A percentile compares a stretch with the other conserved stretches of the same genome.
phyloP scores from a whole-genome alignment of 2,113 vertebrate species.

The Lonchura striata region DNA sequence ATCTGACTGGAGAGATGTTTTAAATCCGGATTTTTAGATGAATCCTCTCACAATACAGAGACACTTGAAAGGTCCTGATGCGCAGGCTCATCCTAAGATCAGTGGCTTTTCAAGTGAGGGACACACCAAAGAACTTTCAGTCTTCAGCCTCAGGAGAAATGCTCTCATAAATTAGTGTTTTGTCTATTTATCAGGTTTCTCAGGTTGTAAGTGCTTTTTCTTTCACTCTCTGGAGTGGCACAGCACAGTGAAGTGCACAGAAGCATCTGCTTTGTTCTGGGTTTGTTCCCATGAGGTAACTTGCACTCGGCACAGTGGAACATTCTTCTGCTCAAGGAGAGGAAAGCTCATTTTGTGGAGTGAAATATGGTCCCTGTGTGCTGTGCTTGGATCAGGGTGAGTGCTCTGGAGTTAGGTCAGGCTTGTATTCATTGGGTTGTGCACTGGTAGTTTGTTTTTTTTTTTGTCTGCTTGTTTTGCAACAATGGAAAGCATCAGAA shows the following conservation, averaged over 20 bases:
- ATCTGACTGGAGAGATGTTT: background rate
- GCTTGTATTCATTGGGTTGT: background rate
- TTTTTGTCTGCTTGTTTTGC: background rate
- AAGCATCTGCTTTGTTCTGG: background rate
- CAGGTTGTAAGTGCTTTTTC: background rate
- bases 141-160: background rate
- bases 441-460: background rate
- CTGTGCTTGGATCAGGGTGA: background rate
- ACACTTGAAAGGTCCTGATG: background rate
- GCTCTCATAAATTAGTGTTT: background rate
- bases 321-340: background rate
- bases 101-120: background rate
- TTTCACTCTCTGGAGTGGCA: background rate
- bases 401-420: background rate
- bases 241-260: background rate
- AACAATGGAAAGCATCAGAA: background rate
- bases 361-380: conserved; percentile 15
- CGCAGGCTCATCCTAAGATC: background rate
- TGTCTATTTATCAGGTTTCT: background rate
- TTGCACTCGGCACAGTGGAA: background rate
- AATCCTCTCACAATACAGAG: background rate
- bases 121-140: background rate
- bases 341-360: background rate
- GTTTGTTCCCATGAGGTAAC: conserved; percentile 32
- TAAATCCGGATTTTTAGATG: background rate